Evolutionary conservation across 2,113 vertebrate species (phyloP).

Genomic region (Centropus bengalensis): DNA sequence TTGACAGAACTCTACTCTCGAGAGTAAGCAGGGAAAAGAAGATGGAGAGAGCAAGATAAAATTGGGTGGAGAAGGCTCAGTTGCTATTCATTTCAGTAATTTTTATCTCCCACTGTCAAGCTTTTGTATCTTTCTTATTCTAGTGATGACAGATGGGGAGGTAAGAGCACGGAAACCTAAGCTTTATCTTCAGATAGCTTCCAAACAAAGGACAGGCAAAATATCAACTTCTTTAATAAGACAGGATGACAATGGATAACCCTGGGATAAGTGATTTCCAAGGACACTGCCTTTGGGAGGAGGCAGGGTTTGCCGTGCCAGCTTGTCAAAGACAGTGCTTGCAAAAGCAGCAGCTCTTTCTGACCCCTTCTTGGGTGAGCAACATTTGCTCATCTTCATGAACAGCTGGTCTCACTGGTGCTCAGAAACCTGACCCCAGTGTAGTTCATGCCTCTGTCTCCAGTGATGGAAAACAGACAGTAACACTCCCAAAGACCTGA

Average conservation of each 20-base stretch:
- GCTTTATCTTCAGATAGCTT: neutral
- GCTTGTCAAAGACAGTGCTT: neutral
- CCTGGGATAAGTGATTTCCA: neutral
- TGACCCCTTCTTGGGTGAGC: neutral
- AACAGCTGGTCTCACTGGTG: accelerated
- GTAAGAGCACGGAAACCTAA: neutral
- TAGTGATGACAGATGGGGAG: neutral
- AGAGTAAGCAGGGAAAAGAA: neutral
- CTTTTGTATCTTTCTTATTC: neutral
- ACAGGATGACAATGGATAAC: neutral
- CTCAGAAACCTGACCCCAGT: neutral
- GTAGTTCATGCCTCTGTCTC: neutral
- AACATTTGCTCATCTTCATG: neutral
- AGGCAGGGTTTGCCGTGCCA: neutral
- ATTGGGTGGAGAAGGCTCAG: neutral
- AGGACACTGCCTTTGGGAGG: neutral
- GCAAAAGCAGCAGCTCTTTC: neutral
- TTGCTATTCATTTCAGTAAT: neutral
- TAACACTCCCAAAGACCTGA: neutral
- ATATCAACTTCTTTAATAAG: neutral
- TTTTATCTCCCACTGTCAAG: neutral
- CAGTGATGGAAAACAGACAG: neutral
- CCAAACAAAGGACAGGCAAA: neutral
- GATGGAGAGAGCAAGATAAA: accelerated
- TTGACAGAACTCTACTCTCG: neutral